These are phyloP conservation scores for Lophius americanus DNA, from an alignment of 2,797 vertebrate species.

Conservation along the genomic window DNA sequence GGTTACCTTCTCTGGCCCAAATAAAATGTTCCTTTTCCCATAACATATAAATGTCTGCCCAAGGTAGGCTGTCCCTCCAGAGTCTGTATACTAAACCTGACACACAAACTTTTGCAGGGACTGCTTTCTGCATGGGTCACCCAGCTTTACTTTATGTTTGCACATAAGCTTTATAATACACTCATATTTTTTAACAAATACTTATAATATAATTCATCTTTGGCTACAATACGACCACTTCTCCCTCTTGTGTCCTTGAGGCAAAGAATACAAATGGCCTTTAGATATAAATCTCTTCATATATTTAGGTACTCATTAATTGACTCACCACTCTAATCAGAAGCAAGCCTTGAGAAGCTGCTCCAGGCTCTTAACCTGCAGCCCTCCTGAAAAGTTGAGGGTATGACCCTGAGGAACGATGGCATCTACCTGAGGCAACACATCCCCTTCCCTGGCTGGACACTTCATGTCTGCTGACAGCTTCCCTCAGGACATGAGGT, in stretches of 20 bases:
- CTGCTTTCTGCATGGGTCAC: background rate
- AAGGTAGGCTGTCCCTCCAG: too few species aligned
- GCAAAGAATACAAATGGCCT: conserved; percentile 4
- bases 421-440: conserved; percentile 31
- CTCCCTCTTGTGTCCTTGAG: background rate
- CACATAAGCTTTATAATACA: background rate
- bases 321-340: background rate
- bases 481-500: conserved; percentile 35
- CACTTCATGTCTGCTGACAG: conserved; percentile 18
- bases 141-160: background rate
- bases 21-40: too few species aligned
- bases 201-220: background rate
- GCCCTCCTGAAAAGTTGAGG: background rate
- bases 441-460: conserved; percentile 14
- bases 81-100: too few species aligned
- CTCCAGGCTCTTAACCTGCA: conserved; percentile 22
- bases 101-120: background rate
- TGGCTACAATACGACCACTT: background rate
- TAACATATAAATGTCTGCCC: too few species aligned
- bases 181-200: conserved; percentile 2
- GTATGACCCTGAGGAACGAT: conserved; percentile 20
- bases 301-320: background rate
- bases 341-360: background rate
- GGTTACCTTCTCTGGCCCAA: too few species aligned
- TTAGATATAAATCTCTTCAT: conserved; percentile 1